These are phyloP conservation scores for Buathra laborator DNA, from an alignment of 2,888 invertebrate genomes.

Conservation along the genomic window DNA sequence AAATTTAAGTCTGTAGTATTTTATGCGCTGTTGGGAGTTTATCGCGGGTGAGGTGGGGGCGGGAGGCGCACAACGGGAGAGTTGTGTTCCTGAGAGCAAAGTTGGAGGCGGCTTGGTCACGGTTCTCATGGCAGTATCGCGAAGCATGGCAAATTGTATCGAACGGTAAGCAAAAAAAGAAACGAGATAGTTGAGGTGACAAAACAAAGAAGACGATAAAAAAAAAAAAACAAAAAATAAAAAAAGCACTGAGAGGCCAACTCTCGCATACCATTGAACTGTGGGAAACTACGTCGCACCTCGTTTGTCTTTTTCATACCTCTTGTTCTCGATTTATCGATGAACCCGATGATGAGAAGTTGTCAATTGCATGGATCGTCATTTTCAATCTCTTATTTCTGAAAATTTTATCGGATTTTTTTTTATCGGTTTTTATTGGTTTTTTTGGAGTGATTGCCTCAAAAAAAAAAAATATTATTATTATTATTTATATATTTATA, in stretches of 20 bases:
- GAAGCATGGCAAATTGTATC: constrained; percentile 78
- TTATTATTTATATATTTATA: no score
- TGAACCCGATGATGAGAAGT: no score
- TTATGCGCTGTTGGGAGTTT: not conserved
- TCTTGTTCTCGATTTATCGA: constrained; percentile 41
- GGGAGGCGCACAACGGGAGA: no score
- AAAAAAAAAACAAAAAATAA: constrained; percentile 73
- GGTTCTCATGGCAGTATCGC: constrained; percentile 47
- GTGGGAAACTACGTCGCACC: constrained; percentile 73
- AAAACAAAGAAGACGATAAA: constrained; percentile 75
- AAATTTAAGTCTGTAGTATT: constrained; percentile 30
- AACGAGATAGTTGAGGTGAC: constrained; percentile 71
- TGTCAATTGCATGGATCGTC: no score
- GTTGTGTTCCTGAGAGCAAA: constrained; percentile 51
- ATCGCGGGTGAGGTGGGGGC: no score
- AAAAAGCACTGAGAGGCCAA: not conserved
- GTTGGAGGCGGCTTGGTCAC: constrained; percentile 55
- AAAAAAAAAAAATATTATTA: no score
- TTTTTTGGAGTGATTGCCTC: no score
- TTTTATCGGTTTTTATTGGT: no score
- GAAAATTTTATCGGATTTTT: no score
- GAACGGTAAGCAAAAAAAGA: constrained; percentile 54
- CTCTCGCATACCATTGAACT: constrained; percentile 69
- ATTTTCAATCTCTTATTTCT: no score
- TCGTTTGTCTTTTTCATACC: not conserved